A percentile compares a stretch with the other conserved stretches of the same genome.
These are phyloP conservation scores for Drosophila baimaii DNA, from an alignment of 1,140 invertebrate genomes.

Conservation along the genomic window DNA sequence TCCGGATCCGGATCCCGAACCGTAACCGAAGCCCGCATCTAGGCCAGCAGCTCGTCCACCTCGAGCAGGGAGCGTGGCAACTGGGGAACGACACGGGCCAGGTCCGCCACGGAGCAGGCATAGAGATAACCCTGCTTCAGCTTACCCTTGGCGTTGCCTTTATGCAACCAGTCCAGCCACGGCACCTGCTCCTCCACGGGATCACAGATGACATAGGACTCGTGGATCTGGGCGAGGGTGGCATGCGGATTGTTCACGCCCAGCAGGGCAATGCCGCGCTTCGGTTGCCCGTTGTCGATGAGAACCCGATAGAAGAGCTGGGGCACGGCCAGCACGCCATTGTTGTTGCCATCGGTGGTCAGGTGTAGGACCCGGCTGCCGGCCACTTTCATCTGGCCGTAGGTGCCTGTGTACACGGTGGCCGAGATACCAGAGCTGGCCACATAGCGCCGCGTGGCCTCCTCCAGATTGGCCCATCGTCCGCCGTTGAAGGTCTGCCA, in stretches of 20 bases:
- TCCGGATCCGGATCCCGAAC: background rate
- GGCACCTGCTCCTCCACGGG: conserved; percentile 84
- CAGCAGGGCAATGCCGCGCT: conserved; percentile 85
- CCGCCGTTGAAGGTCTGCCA: conserved; percentile 88
- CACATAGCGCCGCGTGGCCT: conserved; percentile 83
- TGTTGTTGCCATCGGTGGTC: conserved; percentile 74
- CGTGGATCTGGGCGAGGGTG: conserved; percentile 57
- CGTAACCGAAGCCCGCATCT: conserved; percentile 21
- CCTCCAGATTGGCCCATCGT: conserved; percentile 86
- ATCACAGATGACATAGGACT: conserved; percentile 85
- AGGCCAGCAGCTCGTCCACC: conserved; percentile 53
- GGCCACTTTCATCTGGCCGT: conserved; percentile 84
- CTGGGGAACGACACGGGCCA: conserved; percentile 85
- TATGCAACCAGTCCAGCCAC: conserved; percentile 85
- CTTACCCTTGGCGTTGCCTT: conserved; percentile 83
- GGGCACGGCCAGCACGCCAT: conserved; percentile 85
- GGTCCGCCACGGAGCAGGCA: conserved; percentile 87
- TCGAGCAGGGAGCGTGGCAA: conserved; percentile 55
- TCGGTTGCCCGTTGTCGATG: conserved; percentile 68
- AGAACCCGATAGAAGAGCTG: conserved; percentile 87
- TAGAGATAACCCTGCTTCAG: conserved; percentile 84
- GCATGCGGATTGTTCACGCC: conserved; percentile 87
- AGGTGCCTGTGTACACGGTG: conserved; percentile 86
- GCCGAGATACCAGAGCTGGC: conserved; percentile 72
- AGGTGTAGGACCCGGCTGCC: conserved; percentile 84